Evolutionary conservation across 1,140 invertebrate genomes (phyloP), one percentile per base, ranked within the genome.

Genomic region (Conopomorpha cramerella): DNA sequence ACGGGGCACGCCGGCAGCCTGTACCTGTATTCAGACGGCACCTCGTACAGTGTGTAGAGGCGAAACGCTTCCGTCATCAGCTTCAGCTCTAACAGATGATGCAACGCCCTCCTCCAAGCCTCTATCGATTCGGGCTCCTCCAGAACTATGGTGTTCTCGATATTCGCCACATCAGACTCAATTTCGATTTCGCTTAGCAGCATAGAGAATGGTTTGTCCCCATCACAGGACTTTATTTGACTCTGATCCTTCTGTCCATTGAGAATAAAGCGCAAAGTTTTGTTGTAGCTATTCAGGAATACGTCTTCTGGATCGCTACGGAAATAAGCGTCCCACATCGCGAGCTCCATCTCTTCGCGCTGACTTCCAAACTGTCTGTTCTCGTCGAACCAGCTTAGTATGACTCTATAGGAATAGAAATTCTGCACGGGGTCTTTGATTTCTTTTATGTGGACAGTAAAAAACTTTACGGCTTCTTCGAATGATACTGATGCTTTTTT

Each of bases 401-500:
- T 76, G 14, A 81, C 59, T 60, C 77, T 77, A 30, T 82, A 72
- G 0, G 82, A 52, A 25, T 77, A 71, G 51, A 79, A 84, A 39
- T 68, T 81, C 46, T 81, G 77, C 6, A 62, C 47, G 3, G 47
- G 36, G 34, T 78, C 60, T 1, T 41, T 43, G 17, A 82, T 72
- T 43, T 78, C 70, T 26, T 78, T 68, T 2, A 78, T 65, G 39
- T 81, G 66, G 23, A 77, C 49, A 3, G 79, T 58, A 12, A 84
- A 79, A 61, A 85, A 86, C 45, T 79, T 59, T 7, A 79, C 77
- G 6, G 80, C 79, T 26, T 72, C 60, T 39, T 79, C 60, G 26
- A 80, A 76, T 4, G 67, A 47, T 1, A 86, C 79, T 1, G 79
- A 49, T 19, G 81, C 68, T 38, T 78, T 64, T 48, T 79, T 72